Conservation (phyloP, 2,113 vertebrate genomes). For the Mastomys coucha region DNA sequence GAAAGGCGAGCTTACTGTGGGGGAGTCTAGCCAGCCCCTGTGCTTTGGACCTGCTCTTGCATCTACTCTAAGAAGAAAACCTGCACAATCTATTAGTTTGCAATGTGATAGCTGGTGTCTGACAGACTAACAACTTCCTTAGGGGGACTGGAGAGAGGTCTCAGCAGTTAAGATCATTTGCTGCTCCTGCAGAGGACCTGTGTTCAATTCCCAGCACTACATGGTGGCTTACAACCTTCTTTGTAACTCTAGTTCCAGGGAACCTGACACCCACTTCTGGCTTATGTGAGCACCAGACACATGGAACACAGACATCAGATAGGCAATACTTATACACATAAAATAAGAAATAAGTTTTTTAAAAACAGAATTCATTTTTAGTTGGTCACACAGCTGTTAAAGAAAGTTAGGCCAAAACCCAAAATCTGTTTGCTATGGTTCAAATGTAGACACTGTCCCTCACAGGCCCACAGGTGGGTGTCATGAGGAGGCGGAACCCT, state of each 20-base stretch:
- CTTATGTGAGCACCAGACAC: not conserved
- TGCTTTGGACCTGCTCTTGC: not conserved
- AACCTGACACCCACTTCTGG: not conserved
- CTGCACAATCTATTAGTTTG: not conserved
- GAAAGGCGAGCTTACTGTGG: accelerated
- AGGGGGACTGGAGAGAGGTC: not conserved
- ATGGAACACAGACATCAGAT: not conserved
- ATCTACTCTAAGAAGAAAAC: not conserved
- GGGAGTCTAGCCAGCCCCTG: not conserved
- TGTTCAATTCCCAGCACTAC: not conserved
- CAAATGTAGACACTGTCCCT: not conserved
- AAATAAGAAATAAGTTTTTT: not conserved
- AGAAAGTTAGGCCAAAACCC: not conserved
- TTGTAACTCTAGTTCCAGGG: not conserved
- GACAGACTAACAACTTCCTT: not conserved
- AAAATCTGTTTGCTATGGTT: not conserved
- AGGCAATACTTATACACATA: not conserved
- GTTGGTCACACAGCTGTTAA: not conserved
- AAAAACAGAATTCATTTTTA: not conserved
- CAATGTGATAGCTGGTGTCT: not conserved
- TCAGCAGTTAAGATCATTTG: not conserved
- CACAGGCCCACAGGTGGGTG: not conserved
- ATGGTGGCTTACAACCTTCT: not conserved
- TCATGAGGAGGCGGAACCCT: not conserved
- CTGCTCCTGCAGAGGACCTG: not conserved